Evolutionary conservation across 2,113 vertebrate species (phyloP).

Genomic region (Brevimyrus niger): DNA sequence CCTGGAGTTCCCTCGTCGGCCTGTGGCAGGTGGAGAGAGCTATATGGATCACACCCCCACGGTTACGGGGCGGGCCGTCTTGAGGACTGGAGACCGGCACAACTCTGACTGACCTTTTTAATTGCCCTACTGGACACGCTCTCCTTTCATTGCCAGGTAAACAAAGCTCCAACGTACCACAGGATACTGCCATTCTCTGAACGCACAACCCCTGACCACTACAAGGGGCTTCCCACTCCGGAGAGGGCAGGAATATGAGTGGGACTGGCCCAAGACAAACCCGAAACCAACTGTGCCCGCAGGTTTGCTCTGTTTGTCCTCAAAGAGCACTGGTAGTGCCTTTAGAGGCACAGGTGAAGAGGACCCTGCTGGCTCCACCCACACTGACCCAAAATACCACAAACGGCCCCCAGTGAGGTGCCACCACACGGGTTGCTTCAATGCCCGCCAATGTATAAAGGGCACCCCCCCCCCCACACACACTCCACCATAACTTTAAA

Average conservation of each 20-base stretch:
- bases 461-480: not conserved
- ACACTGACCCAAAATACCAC: not conserved
- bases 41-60: not conserved
- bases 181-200: not conserved
- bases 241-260: not conserved
- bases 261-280: not conserved
- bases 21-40: not conserved
- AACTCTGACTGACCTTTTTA: not conserved
- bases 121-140: not conserved
- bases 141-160: not conserved
- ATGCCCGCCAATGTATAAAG: not conserved
- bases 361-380: not conserved
- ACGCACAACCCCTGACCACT: not conserved
- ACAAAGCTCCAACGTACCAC: not conserved
- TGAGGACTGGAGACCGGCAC: not conserved
- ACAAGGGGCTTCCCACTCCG: not conserved
- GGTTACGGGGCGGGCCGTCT: not conserved
- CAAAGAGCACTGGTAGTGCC: not conserved
- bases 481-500: not conserved
- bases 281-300: not conserved
- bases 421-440: not conserved
- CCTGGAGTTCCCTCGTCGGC: not conserved
- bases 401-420: not conserved
- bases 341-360: not conserved
- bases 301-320: not conserved